Evolutionary conservation across 2,797 vertebrate species (phyloP), one percentile per base, ranked within the genome.

Genomic region (Spheniscus humboldti): DNA sequence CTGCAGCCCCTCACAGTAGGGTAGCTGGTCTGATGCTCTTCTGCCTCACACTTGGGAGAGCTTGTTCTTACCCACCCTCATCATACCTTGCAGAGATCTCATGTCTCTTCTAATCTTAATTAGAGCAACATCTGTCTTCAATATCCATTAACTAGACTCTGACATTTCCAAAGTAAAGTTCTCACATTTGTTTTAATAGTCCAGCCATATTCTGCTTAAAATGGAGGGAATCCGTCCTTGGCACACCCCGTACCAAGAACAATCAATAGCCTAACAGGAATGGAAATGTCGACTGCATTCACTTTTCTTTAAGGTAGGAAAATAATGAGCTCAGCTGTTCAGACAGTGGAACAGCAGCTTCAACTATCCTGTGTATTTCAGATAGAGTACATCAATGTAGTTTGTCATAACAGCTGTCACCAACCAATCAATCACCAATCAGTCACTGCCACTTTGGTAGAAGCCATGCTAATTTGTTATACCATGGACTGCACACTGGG

Each of bases 161-260:
- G 41, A 47, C 52, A 17, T 55, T 91, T 82, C 67, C 43, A 80
- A 76, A 88, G 25, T 20, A 48, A 66, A 53, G 3, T 67, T 82
- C 15, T 79, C 25, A 35, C 11, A 12, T 53, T 68, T 91, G 17
- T 76, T 86, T 72, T 67, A 82, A 67, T 7, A 79, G 18, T 24
- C 24, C 16, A 74, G 7, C 7, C 16, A n/a, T 50, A 68, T 71
- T 92, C 64, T 86, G 16, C 53, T 74, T 37, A 60, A 85, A 80
- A 60, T 52, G 13, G 45, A 78, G 28, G 31, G 53, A 66, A 83
- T 69, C 64, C 33, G 24, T 88, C 11, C 16, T 12, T 35, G 37
- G 31, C 23, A 88, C 28, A 56, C 9, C 18, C 13, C 2, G 0
- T 63, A 43, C 5, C 1, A 0, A 53, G 53, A 90, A n/a, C 0